Conservation (phyloP, 35 echinoderm and acorn worm species). For the Apostichopus californicus region DNA sequence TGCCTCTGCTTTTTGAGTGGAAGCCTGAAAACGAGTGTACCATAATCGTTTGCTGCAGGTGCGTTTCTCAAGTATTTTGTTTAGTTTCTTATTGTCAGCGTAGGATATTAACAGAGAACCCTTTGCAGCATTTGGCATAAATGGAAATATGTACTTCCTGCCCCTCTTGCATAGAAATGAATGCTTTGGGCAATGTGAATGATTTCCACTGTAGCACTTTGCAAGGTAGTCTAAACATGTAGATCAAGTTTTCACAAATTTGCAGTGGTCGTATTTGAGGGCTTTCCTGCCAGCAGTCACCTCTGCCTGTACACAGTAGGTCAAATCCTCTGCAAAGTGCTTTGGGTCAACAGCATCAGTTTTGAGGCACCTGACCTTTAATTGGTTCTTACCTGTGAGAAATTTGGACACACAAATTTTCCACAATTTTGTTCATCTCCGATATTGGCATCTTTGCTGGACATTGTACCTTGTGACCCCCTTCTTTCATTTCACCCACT, state of each 20-base stretch:
- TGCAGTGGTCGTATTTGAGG: no score
- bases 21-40: no score
- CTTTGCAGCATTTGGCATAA: no score
- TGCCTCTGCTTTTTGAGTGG: no score
- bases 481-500: neutral
- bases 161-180: no score
- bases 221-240: neutral
- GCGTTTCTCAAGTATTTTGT: no score
- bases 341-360: neutral
- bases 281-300: neutral
- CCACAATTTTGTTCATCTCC: neutral
- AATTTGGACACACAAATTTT: neutral
- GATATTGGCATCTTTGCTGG: neutral
- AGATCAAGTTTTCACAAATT: neutral
- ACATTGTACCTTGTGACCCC: neutral
- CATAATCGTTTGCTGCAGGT: no score
- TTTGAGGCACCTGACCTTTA: neutral
- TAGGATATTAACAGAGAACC: no score
- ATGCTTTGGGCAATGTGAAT: neutral
- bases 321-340: neutral
- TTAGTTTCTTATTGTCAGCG: no score
- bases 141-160: no score
- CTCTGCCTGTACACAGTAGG: neutral
- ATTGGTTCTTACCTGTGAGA: neutral
- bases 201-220: neutral